phyloP scores from a whole-genome alignment of 2,113 vertebrate species.

The Solea solea region DNA sequence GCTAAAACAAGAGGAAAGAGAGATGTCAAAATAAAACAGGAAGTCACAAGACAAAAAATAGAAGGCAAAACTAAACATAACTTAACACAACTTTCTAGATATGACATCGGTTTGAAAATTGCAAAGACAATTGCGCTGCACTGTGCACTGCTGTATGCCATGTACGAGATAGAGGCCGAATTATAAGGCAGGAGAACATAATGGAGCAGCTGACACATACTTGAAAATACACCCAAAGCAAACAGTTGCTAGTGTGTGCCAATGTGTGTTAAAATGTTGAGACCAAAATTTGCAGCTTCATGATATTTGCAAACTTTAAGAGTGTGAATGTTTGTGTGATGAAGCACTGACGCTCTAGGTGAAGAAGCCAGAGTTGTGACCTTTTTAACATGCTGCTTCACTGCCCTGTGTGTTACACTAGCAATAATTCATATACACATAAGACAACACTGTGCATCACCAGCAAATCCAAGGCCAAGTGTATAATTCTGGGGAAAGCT shows the following conservation, averaged over 20 bases:
- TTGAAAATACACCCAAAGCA: constrained; percentile 5
- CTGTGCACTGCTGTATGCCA: too few species aligned
- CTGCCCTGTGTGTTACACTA: constrained; percentile 28
- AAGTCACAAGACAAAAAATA: too few species aligned
- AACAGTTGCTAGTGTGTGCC: neutral
- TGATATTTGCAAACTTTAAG: constrained; percentile 21
- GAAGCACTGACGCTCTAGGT: constrained; percentile 27
- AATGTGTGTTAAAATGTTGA: constrained; percentile 3
- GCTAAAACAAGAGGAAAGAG: too few species aligned
- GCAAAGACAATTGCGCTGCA: too few species aligned
- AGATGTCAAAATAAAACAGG: too few species aligned
- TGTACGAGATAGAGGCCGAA: too few species aligned
- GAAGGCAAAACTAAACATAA: too few species aligned
- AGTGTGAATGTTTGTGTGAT: constrained; percentile 15
- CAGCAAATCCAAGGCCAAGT: constrained; percentile 34
- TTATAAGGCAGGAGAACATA: neutral
- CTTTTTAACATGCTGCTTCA: constrained; percentile 62
- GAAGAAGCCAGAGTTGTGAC: constrained; percentile 52
- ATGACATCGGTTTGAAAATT: too few species aligned
- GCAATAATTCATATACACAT: constrained; percentile 29
- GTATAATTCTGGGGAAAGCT: constrained; percentile 25
- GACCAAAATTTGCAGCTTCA: constrained; percentile 4
- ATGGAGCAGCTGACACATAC: constrained; percentile 21
- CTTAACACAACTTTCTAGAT: too few species aligned
- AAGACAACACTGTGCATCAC: constrained; percentile 1